Evolutionary conservation across 2,113 vertebrate genomes (phyloP), one percentile per base, ranked within the genome.

Genomic region (Phaethornis superciliosus): DNA sequence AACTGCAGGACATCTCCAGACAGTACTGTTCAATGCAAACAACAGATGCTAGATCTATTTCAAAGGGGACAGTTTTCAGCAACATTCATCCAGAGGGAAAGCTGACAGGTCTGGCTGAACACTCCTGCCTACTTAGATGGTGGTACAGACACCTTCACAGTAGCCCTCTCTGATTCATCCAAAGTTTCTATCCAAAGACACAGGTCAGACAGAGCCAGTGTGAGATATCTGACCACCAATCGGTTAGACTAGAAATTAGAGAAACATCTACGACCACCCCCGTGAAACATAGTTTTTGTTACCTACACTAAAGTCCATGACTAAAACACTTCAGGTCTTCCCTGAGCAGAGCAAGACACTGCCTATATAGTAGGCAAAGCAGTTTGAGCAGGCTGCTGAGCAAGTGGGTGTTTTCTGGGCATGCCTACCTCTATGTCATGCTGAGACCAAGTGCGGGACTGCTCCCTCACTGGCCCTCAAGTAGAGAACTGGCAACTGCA

Each of bases 181-280:
- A 17, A 33, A 68, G 23, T 42, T 68, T 77, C 30, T 32, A 63
- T 19, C 60, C n/a, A 60, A 58, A 76, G 37, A 30, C n/a, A 44
- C 5, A 56, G 24, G 27, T 20, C 28, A 20, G 42, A 33, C 5
- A 64, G 10, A 64, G 37, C 11, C 24, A 54, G 16, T 7, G 32
- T 9, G 32, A 71, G 33, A 19, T 19, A 13, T 54, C 11, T 26
- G 21, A 54, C 20, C 56, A 52, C n/a, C 87, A 24, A 59, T 32
- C 21, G 55, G 27, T 32, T 17, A 60, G 27, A 40, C 19, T 24
- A n/a, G 58, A 64, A 84, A 74, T 59, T 0, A 0, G 0, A 0
- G n/a, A 76, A 52, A 32, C 6, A 72, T 15, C 54, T 4, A 3
- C 63, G 19, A 35, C 7, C 8, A 30, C 20, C 9, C 15, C 7